Base-by-base conservation (phyloP, 2,888 invertebrate genomes). In the Limulus polyphemus region DNA sequence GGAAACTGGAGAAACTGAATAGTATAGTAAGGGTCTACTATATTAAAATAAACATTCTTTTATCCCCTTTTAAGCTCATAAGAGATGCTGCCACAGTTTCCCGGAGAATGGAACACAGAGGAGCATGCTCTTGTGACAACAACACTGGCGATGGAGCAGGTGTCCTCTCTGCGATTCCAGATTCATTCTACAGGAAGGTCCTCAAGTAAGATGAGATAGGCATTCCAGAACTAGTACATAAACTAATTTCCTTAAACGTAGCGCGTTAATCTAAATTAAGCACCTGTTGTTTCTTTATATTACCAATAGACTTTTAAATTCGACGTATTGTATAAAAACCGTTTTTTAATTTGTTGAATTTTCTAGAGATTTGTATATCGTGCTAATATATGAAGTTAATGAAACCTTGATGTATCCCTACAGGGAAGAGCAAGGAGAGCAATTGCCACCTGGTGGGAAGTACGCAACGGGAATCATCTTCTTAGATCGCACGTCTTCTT, bases 81-180 rank as follows among this genome's bases (percentile, higher is more conserved):
- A 85, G 87, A 75, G 95, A 99, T 86, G 94, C 98, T 60, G 88
- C 94, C 79, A 88, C 83, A 71, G 83, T 98, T 79, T 88, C 98
- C 65, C 87, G 87, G 77, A 88, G 98, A 74, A 99, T 99, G 98
- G 92, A 94, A 81, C 99, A 99, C 80, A 88, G 99, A 70, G 99
- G 99, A 73, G 99, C 98, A 58, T 97, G 95, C 79, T 93, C 95
- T 54, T 95, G 97, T 80, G 99, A 99, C 81, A 98, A 98, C 79
- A 95, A 98, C 79, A 95, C 97, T 59, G 99, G 99, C 63, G 99
- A 99, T 78, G 99, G 99, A 67, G 98, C 99, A 67, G 99, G 99
- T 62, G 90, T 98, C 65, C 83, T 98, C 74, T 89, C 91, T 68
- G 93, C 94, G 72, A 95, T 99, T 75, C 99, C 99, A 55, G 95